Percentiles rank a stretch among this genome's conserved stretches.
phyloP scores from a whole-genome alignment of 2,113 vertebrate genomes.

The Marmota monax region DNA sequence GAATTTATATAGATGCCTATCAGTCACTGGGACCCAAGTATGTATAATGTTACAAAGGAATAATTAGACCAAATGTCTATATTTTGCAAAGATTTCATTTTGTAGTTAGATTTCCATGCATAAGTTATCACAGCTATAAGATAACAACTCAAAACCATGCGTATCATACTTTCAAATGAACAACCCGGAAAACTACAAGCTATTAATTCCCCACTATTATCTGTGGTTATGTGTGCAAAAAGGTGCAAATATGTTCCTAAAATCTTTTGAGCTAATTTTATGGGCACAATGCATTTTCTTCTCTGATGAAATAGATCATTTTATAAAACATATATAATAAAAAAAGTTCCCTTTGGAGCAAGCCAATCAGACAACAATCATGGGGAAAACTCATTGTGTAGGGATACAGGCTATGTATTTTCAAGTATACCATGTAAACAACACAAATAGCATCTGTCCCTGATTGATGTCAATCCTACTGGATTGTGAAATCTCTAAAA shows the following conservation, averaged over 20 bases:
- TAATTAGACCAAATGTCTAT: conserved; percentile 59
- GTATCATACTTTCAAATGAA: not conserved
- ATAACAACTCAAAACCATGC: conserved; percentile 60
- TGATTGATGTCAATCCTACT: not conserved
- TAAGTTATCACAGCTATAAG: conserved; percentile 45
- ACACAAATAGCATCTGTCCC: not conserved
- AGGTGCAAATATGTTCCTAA: not conserved
- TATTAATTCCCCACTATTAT: not conserved
- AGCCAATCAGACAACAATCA: not conserved
- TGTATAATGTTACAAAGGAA: conserved; percentile 28
- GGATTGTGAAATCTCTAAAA: not conserved
- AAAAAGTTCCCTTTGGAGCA: not conserved
- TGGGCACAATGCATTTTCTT: conserved; percentile 26
- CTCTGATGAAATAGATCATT: not conserved
- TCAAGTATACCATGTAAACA: not conserved
- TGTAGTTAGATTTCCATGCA: conserved; percentile 66
- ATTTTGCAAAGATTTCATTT: conserved; percentile 63
- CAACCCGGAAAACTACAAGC: not conserved
- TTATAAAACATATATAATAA: not conserved
- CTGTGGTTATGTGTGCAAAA: not conserved
- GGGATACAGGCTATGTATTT: not conserved
- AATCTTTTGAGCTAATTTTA: not conserved
- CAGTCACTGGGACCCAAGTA: not conserved
- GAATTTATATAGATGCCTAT: conserved; percentile 21
- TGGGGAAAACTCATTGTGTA: not conserved